These are phyloP conservation scores for Limnothrissa miodon DNA, from an alignment of 2,113 vertebrate species.

Conservation along the genomic window DNA sequence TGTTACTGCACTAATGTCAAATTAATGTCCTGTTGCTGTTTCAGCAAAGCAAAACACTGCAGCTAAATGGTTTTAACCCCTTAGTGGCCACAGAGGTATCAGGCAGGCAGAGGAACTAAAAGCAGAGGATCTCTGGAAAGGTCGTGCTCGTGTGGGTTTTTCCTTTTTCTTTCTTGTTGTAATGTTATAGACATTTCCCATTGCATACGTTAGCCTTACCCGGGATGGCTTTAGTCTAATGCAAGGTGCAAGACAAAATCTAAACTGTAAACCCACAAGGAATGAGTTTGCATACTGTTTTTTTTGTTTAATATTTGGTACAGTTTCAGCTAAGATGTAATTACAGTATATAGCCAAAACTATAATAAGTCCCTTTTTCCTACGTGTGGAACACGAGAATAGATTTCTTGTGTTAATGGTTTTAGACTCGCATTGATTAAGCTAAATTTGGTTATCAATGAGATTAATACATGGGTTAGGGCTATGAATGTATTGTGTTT, in stretches of 20 bases:
- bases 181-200: neutral
- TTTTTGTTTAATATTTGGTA: no score
- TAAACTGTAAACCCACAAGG: no score
- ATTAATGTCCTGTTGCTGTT: slow-evolving; percentile 83
- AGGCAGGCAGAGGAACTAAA: neutral
- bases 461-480: no score
- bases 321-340: no score
- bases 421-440: neutral
- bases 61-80: slow-evolving; percentile 74
- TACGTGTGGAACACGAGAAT: neutral
- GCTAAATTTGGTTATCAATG: no score
- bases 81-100: slow-evolving; percentile 37
- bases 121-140: neutral
- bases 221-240: neutral
- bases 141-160: neutral
- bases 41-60: slow-evolving; percentile 78
- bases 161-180: neutral
- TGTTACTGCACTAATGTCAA: slow-evolving; percentile 83
- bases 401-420: neutral
- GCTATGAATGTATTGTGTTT: no score
- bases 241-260: neutral
- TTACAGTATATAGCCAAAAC: no score
- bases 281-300: no score
- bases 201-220: neutral
- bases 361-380: neutral